phyloP scores from a whole-genome alignment of 2,797 vertebrate species.

The Clarias pachynema region DNA sequence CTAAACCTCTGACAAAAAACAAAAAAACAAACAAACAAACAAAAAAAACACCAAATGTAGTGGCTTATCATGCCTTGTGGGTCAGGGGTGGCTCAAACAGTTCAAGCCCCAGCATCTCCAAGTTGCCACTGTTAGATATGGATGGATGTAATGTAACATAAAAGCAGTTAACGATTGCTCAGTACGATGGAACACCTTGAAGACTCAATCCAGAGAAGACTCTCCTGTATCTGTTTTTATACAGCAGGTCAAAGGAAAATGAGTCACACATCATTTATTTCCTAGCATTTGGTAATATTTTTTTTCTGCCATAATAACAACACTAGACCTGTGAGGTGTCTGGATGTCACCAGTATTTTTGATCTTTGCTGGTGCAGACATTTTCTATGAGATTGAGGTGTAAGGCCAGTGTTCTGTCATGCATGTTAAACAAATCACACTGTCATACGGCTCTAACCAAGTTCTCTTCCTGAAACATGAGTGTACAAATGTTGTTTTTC shows the following conservation, averaged over 20 bases:
- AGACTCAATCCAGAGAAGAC: background rate
- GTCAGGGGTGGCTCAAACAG: too few species aligned
- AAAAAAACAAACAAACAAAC: too few species aligned
- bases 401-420: background rate
- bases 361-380: background rate
- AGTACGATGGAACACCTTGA: background rate
- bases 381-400: background rate
- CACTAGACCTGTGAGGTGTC: background rate
- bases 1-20: too few species aligned
- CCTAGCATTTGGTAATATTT: background rate
- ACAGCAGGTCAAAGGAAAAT: background rate
- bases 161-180: background rate
- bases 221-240: background rate
- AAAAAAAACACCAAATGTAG: too few species aligned
- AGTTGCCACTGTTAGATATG: too few species aligned
- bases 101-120: too few species aligned
- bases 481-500: background rate
- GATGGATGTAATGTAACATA: background rate
- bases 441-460: background rate
- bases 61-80: too few species aligned
- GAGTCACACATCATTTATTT: background rate
- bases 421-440: background rate
- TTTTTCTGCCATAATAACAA: background rate
- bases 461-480: background rate
- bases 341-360: background rate